phyloP scores from a whole-genome alignment of 2,888 invertebrate genomes.

The Leptinotarsa tumamoca region DNA sequence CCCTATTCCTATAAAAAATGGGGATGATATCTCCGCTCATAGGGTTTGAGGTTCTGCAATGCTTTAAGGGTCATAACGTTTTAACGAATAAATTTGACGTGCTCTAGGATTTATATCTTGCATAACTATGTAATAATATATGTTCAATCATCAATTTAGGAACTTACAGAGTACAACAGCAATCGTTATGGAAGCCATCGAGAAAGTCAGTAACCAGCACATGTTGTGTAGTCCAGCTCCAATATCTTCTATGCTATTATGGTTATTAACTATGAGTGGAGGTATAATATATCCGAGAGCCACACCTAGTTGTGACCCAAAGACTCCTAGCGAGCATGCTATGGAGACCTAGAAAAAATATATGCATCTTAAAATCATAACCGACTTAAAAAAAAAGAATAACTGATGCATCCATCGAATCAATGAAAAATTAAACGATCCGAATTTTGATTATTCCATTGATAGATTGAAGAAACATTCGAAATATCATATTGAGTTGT shows the following conservation, averaged over 20 bases:
- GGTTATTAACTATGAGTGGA: conserved; percentile 59
- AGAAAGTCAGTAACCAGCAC: conserved; percentile 69
- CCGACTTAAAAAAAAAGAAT: not conserved
- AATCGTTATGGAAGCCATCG: conserved; percentile 64
- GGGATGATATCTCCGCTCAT: too few species aligned
- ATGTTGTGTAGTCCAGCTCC: conserved; percentile 66
- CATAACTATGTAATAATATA: not conserved
- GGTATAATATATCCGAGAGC: conserved; percentile 71
- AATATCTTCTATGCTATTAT: conserved; percentile 49
- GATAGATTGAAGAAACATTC: too few species aligned
- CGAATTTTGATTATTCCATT: too few species aligned
- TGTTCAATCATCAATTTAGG: not conserved
- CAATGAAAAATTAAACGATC: too few species aligned
- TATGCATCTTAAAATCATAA: not conserved
- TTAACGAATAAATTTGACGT: too few species aligned
- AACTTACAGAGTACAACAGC: conserved; percentile 42
- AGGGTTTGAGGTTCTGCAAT: too few species aligned
- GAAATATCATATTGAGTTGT: too few species aligned
- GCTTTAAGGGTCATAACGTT: too few species aligned
- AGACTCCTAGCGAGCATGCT: conserved; percentile 79
- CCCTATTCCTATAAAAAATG: too few species aligned
- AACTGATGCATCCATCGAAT: too few species aligned
- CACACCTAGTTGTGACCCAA: conserved; percentile 79
- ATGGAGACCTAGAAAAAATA: conserved; percentile 65
- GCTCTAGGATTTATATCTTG: too few species aligned